Percentiles rank a stretch among this genome's conserved stretches.
Conservation (phyloP, 2,113 vertebrate species). For the Sterna hirundo region DNA sequence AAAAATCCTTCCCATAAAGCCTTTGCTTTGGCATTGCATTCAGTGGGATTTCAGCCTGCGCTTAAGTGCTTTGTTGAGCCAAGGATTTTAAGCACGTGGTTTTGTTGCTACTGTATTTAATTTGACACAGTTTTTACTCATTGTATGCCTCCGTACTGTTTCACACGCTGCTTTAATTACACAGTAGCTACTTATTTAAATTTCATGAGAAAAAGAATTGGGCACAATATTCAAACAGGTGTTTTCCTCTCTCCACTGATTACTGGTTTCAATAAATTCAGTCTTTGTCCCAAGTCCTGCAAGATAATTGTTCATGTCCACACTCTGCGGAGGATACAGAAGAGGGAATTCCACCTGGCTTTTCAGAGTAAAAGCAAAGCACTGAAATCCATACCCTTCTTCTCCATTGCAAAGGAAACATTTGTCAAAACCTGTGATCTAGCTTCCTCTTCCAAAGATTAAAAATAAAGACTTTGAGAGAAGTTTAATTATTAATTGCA, state of each 20-base stretch:
- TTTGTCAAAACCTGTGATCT: background rate
- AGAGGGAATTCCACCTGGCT: background rate
- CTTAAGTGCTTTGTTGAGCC: background rate
- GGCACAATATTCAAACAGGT: constrained; percentile 32
- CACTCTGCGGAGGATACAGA: background rate
- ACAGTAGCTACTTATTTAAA: constrained; percentile 59
- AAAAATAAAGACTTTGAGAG: constrained; percentile 9
- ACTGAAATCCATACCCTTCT: background rate
- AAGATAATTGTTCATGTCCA: background rate
- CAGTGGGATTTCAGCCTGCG: background rate
- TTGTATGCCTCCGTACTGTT: background rate
- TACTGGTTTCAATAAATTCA: constrained; percentile 42
- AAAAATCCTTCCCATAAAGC: background rate
- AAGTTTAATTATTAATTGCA: constrained; percentile 15
- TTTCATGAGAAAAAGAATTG: constrained; percentile 35
- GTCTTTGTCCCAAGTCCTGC: constrained; percentile 23
- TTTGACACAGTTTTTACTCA: constrained; percentile 53
- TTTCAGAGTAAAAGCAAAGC: background rate
- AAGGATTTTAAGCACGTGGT: constrained; percentile 6
- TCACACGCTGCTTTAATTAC: constrained; percentile 38
- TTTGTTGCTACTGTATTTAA: constrained; percentile 37
- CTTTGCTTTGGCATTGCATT: background rate
- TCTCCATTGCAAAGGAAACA: background rate
- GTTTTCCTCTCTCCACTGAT: constrained; percentile 47
- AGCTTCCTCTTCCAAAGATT: background rate